Conservation (phyloP, 2,113 vertebrate species). For the Canis aureus region DNA sequence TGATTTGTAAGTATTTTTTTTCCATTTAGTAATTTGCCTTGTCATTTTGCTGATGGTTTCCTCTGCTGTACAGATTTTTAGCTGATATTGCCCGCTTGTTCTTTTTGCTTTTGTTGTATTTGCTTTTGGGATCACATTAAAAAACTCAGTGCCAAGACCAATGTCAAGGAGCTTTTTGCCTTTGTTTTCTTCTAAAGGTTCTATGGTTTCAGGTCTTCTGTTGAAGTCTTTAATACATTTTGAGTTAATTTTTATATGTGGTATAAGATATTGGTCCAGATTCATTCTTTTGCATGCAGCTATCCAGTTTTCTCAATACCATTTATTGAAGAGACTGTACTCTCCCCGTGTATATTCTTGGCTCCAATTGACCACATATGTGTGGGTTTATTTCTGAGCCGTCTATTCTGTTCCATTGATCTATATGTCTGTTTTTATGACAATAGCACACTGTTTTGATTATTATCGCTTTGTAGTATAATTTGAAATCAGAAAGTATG, state of each 20-base stretch:
- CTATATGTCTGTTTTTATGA: background rate
- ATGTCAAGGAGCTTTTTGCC: background rate
- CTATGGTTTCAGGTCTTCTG: background rate
- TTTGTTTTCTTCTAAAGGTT: background rate
- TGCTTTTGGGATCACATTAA: background rate
- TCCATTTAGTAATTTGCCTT: background rate
- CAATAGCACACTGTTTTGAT: background rate
- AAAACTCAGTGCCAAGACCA: background rate
- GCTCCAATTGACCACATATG: background rate
- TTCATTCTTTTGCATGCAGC: background rate
- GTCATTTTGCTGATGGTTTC: background rate
- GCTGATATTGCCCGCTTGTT: background rate
- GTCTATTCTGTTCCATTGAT: background rate
- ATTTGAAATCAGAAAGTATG: background rate
- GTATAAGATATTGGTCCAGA: background rate
- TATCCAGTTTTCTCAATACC: background rate
- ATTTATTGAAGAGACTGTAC: background rate
- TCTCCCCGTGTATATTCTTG: background rate
- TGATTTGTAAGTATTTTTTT: background rate
- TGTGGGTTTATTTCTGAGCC: background rate
- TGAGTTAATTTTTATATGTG: background rate
- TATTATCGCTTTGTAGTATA: background rate
- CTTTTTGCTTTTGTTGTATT: background rate
- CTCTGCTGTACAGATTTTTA: background rate
- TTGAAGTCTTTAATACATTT: background rate